Percentiles rank a stretch among this genome's conserved stretches.
Conservation (phyloP, 2,888 invertebrate species). For the Noctua fimbriata region DNA sequence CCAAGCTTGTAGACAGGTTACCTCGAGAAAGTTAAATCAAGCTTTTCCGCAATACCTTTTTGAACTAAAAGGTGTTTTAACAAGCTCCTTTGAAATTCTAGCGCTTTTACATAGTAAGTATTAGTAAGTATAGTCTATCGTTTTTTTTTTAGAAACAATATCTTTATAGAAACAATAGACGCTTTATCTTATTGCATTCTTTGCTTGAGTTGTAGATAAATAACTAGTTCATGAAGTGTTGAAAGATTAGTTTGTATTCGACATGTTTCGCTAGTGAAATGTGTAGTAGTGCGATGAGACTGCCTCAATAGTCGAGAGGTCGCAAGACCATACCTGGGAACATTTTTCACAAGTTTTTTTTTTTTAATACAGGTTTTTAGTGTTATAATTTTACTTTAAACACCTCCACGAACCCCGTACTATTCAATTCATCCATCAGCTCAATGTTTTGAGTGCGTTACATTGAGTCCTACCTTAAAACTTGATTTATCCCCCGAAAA, state of each 20-base stretch:
- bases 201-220: neutral
- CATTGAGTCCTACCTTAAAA: too few species aligned
- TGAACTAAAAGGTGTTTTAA: constrained; percentile 7
- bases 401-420: too few species aligned
- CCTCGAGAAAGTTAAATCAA: constrained; percentile 19
- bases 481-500: too few species aligned
- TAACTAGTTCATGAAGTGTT: neutral
- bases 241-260: neutral
- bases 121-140: neutral
- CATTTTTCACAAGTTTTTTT: too few species aligned
- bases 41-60: constrained; percentile 1
- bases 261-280: too few species aligned
- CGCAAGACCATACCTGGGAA: too few species aligned
- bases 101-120: neutral
- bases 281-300: too few species aligned
- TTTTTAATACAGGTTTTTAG: too few species aligned
- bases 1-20: constrained; percentile 1
- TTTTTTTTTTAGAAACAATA: neutral
- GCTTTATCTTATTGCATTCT: neutral
- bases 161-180: neutral
- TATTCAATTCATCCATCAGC: too few species aligned
- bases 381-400: too few species aligned
- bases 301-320: too few species aligned
- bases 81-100: constrained; percentile 30
- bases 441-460: too few species aligned